Evolutionary conservation across 2,797 vertebrate species (phyloP).

Genomic region (Holocentrus rufus): DNA sequence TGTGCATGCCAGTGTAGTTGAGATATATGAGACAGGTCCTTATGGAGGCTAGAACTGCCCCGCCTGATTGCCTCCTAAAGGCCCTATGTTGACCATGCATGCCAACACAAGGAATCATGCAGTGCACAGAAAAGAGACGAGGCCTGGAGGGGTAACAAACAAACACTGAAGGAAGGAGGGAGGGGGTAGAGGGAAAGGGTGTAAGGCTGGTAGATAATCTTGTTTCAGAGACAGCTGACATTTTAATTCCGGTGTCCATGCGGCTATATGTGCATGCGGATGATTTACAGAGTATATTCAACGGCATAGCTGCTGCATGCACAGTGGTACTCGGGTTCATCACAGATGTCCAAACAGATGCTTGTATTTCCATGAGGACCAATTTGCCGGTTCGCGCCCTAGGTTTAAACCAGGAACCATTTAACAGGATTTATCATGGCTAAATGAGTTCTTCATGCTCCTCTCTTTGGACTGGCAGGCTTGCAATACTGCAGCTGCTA

Average conservation of each 20-base stretch:
- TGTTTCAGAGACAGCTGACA: slow-evolving; percentile 30
- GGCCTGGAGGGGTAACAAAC: neutral
- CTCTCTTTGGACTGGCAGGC: slow-evolving; percentile 8
- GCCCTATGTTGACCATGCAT: neutral
- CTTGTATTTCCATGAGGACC: slow-evolving; percentile 5
- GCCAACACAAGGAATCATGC: too few species aligned
- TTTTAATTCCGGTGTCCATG: neutral
- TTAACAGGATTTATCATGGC: neutral
- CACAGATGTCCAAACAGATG: neutral
- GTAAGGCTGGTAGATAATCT: slow-evolving; percentile 7
- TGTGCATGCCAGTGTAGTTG: neutral
- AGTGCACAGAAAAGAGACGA: neutral
- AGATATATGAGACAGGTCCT: slow-evolving; percentile 27
- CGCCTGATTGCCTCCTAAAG: neutral
- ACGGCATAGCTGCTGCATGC: slow-evolving; percentile 1
- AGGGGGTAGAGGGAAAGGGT: neutral
- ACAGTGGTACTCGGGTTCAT: neutral
- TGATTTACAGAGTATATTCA: slow-evolving; percentile 9
- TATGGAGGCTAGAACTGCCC: neutral
- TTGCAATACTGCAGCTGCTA: slow-evolving; percentile 23
- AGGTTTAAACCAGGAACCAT: slow-evolving; percentile 18
- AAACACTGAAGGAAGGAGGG: neutral
- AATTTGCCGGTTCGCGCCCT: slow-evolving; percentile 10
- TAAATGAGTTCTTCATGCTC: slow-evolving; percentile 15
- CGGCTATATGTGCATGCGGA: slow-evolving; percentile 2